A percentile compares a stretch with the other conserved stretches of the same genome.
Conservation (phyloP, 1,140 invertebrate species). For the Zaprionus gabonicus region DNA sequence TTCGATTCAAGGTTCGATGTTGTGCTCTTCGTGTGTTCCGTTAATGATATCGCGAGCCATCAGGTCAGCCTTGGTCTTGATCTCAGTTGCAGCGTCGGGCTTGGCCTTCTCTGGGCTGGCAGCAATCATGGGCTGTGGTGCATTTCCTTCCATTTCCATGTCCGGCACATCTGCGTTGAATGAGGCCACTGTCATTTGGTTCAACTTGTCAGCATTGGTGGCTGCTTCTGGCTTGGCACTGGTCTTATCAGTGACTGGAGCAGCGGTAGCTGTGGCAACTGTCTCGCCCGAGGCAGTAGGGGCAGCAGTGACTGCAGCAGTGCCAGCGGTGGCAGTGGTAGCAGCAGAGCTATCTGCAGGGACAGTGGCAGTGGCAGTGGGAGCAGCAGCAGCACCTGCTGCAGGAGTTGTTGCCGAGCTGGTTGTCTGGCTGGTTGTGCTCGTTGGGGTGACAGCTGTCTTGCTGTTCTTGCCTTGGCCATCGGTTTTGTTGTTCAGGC, state of each 20-base stretch:
- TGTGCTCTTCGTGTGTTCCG: constrained; percentile 1
- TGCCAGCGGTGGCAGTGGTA: background rate
- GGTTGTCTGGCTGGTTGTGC: background rate
- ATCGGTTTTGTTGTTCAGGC: background rate
- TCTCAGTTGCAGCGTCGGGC: background rate
- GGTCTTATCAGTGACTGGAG: background rate
- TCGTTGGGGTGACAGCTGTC: constrained; percentile 5
- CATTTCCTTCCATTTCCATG: constrained; percentile 12
- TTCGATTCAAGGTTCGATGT: background rate
- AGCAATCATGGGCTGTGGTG: background rate
- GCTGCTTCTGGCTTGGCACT: background rate
- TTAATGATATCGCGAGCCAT: constrained; percentile 25
- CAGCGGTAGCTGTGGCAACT: background rate
- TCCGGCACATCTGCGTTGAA: background rate
- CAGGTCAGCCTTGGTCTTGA: constrained; percentile 27
- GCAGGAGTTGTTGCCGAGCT: background rate
- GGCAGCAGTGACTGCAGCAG: background rate
- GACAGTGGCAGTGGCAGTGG: background rate
- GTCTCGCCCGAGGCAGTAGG: background rate
- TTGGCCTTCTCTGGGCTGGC: background rate
- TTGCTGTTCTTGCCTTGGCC: background rate
- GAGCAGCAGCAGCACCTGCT: background rate
- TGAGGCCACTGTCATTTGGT: background rate
- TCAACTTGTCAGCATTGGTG: background rate
- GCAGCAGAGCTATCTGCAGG: background rate